Evolutionary conservation across 1,140 invertebrate genomes (phyloP).

Genomic region (Ceratina calcarata): DNA sequence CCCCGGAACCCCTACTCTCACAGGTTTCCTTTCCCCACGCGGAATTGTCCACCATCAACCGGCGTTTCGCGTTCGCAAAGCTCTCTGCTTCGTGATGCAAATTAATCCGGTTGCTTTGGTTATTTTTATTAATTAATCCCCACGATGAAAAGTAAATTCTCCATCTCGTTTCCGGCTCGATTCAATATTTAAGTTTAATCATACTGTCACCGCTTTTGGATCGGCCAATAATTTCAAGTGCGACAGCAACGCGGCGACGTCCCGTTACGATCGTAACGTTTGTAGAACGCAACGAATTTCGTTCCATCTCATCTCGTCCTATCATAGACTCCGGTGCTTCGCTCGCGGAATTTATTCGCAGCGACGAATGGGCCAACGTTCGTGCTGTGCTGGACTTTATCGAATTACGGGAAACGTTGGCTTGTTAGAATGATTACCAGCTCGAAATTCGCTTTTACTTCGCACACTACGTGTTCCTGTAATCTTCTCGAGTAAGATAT

Average conservation of each 20-base stretch:
- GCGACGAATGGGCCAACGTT: not conserved
- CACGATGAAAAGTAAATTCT: slow-evolving; percentile 52
- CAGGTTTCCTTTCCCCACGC: not conserved
- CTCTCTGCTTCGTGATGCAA: slow-evolving; percentile 34
- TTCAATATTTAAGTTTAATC: slow-evolving; percentile 66
- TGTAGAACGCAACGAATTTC: slow-evolving; percentile 29
- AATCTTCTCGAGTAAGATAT: too few species aligned
- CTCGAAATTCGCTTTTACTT: too few species aligned
- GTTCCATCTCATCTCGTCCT: not conserved
- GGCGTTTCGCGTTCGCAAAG: not conserved
- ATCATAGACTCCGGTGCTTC: not conserved
- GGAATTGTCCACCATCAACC: not conserved
- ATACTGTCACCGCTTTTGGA: slow-evolving; percentile 31
- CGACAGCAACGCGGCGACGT: not conserved
- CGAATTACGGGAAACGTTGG: not conserved
- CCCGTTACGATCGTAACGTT: slow-evolving; percentile 24
- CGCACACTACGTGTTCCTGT: too few species aligned
- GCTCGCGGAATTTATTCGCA: slow-evolving; percentile 1
- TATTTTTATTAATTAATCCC: slow-evolving; percentile 65
- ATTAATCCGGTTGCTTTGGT: slow-evolving; percentile 61
- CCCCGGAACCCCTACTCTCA: not conserved
- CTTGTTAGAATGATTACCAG: not conserved
- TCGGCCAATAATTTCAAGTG: slow-evolving; percentile 33
- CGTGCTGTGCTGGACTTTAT: not conserved
- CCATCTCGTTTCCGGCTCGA: slow-evolving; percentile 52